phyloP scores from a whole-genome alignment of 2,888 invertebrate genomes.

The Papilio demoleus region DNA sequence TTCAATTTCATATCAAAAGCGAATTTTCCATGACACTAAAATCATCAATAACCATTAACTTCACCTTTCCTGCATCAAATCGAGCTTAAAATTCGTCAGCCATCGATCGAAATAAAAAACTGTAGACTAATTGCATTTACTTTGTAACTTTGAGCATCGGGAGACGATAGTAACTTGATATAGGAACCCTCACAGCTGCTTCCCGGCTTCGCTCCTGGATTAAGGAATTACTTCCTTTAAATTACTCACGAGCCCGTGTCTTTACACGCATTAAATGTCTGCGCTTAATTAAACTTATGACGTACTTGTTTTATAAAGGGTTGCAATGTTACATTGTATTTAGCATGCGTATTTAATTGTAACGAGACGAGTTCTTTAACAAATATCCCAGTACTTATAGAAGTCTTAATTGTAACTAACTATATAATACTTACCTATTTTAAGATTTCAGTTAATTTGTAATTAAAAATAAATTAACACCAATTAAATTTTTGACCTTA shows the following conservation, averaged over 20 bases:
- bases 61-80: not conserved
- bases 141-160: conserved; percentile 55
- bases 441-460: too few species aligned
- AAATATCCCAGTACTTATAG: too few species aligned
- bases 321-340: not conserved
- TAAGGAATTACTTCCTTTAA: conserved; percentile 69
- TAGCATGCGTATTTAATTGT: not conserved
- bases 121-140: conserved; percentile 42
- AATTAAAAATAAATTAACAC: too few species aligned
- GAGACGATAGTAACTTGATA: conserved; percentile 62
- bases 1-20: not conserved
- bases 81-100: conserved; percentile 10
- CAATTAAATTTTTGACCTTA: conserved; percentile 27
- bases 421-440: too few species aligned
- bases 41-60: conserved; percentile 23
- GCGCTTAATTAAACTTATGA: conserved; percentile 35
- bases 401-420: too few species aligned
- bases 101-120: conserved; percentile 6
- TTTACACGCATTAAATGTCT: conserved; percentile 39
- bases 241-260: conserved; percentile 38
- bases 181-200: conserved; percentile 65
- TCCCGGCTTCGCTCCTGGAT: conserved; percentile 68
- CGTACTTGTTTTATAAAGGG: conserved; percentile 4
- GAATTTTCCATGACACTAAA: conserved; percentile 1
- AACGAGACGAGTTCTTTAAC: too few species aligned